Conservation (phyloP, 2,888 invertebrate genomes). For the Acanthacorydalis orientalis region DNA sequence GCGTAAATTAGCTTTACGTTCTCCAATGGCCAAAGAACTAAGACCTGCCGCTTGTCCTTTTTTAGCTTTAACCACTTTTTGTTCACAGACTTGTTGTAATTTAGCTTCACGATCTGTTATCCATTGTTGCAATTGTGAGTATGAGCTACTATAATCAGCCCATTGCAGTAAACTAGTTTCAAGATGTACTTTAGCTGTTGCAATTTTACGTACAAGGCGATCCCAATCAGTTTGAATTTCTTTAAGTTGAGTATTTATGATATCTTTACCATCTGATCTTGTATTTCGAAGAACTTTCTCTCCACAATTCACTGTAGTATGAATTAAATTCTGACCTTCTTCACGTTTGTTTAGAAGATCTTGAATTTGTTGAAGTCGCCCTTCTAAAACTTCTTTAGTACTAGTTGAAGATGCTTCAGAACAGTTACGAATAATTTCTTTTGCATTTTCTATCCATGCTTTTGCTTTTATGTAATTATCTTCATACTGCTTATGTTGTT, state of each 20-base stretch:
- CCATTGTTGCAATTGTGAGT: conserved; percentile 85
- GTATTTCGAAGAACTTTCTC: conserved; percentile 81
- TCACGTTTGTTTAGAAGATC: conserved; percentile 66
- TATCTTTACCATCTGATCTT: conserved; percentile 74
- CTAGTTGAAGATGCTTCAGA: conserved; percentile 63
- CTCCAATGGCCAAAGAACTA: conserved; percentile 63
- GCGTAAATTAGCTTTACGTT: conserved; percentile 73
- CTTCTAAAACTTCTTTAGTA: conserved; percentile 69
- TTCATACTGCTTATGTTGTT: conserved; percentile 70
- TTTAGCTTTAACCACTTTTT: conserved; percentile 62
- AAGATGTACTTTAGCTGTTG: conserved; percentile 76
- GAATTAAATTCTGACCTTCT: conserved; percentile 73
- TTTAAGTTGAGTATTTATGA: conserved; percentile 71
- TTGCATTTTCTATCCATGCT: conserved; percentile 75
- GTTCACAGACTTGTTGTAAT: conserved; percentile 75
- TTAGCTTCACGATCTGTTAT: conserved; percentile 86
- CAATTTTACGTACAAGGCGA: conserved; percentile 75
- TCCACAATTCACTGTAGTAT: conserved; percentile 74
- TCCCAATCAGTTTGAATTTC: conserved; percentile 89
- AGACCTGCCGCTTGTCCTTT: conserved; percentile 60
- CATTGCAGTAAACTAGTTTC: conserved; percentile 85
- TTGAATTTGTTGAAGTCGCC: conserved; percentile 61
- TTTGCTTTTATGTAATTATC: conserved; percentile 58
- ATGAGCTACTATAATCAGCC: conserved; percentile 91
- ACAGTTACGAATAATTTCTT: conserved; percentile 63